Evolutionary conservation across 2,888 invertebrate species (phyloP), one percentile per base, ranked within the genome.

Genomic region (Chaetoderma sp.): DNA sequence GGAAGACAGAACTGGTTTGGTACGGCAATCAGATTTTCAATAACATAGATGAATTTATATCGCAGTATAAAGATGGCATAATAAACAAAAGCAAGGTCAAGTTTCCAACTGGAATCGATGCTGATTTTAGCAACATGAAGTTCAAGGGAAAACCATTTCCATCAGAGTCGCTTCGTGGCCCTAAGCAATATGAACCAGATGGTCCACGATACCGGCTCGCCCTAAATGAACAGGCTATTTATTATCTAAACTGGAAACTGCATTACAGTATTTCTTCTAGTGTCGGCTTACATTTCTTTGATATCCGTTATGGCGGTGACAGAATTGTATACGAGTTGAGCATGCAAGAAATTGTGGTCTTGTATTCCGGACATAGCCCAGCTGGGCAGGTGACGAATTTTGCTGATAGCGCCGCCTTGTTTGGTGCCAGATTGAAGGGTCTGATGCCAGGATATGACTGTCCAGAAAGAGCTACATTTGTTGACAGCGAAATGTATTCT

Each of bases 301-400:
- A 82, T 63, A 68, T 83, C 28, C 68, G 73, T 2, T 83, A 79
- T 68, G 63, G 68, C n/a, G 72, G 71, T 4, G 81, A 82, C 64
- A 66, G 81, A 39, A 74, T 84, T 21, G 70, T 79, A n/a, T 83
- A 83, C 62, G 84, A 84, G 63, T 58, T 84, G n/a, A 81, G 83
- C 63, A 74, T 83, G 69, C 82, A 83, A 67, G 83, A 83, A 66
- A 78, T 83, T 1, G 74, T 72, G 2, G 81, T 82, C 0, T 65
- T 82, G 42, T 83, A 83, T 70, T 73, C 80, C n/a, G 83, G 83
- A 0, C 70, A 76, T 60, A 77, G 73, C 28, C 83, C 83, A 0
- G 71, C 75, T 1, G 71, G 77, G 25, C 72, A 76, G 57, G 72
- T 78, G 65, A 71, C 79, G 28, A 73, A 79, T 61, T 81, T 77